These are phyloP conservation scores for Yponomeuta evonymella DNA, from an alignment of 2,888 invertebrate genomes.

Conservation along the genomic window DNA sequence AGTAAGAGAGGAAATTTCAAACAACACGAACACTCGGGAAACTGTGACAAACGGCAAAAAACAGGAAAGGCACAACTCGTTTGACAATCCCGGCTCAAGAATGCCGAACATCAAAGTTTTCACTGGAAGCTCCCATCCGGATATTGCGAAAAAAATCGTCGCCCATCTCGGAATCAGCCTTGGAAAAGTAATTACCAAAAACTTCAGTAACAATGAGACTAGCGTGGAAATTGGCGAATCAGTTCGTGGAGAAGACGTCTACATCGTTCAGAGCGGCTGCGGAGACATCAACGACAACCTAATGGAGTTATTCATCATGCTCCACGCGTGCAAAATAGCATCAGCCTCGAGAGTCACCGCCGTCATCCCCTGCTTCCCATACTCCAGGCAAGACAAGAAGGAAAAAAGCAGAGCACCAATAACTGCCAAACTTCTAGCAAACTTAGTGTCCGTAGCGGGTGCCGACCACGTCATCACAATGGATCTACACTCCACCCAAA, in stretches of 20 bases:
- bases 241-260: conserved; percentile 94
- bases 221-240: conserved; percentile 95
- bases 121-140: conserved; percentile 97
- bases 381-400: conserved; percentile 94
- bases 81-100: conserved; percentile 55
- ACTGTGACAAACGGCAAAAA: conserved; percentile 20
- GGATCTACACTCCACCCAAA: conserved; percentile 94
- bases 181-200: conserved; percentile 98
- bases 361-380: conserved; percentile 93
- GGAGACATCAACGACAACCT: conserved; percentile 94
- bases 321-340: conserved; percentile 94
- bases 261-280: conserved; percentile 93
- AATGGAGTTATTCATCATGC: conserved; percentile 95
- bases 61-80: conserved; percentile 31
- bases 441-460: conserved; percentile 92
- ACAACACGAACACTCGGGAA: conserved; percentile 20
- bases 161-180: conserved; percentile 95
- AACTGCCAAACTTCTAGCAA: conserved; percentile 91
- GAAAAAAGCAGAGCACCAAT: conserved; percentile 94
- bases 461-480: conserved; percentile 96
- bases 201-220: conserved; percentile 99
- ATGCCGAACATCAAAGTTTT: conserved; percentile 99
- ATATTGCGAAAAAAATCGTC: conserved; percentile 96
- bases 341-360: conserved; percentile 93
- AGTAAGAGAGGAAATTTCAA: not conserved